phyloP scores from a whole-genome alignment of 2,888 invertebrate genomes.

The Eupithecia subfuscata region DNA sequence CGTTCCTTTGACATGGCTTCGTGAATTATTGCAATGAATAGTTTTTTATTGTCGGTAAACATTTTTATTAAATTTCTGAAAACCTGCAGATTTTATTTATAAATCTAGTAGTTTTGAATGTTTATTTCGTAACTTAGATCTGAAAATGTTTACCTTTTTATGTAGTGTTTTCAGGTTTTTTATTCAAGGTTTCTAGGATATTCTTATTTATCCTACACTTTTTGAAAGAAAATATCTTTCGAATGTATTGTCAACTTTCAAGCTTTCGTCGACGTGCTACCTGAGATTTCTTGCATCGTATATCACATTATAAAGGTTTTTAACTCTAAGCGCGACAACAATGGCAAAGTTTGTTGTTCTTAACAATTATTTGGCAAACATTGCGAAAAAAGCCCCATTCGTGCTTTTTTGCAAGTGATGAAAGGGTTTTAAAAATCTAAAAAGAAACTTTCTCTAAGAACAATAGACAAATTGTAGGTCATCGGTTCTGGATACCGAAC shows the following conservation, averaged over 20 bases:
- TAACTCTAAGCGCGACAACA: slow-evolving; percentile 23
- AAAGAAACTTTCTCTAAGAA: slow-evolving; percentile 71
- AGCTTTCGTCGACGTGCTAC: slow-evolving; percentile 45
- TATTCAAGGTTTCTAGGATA: background rate
- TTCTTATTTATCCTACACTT: background rate
- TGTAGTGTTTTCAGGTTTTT: slow-evolving; percentile 25
- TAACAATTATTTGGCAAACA: slow-evolving; percentile 41
- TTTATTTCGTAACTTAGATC: slow-evolving; percentile 22
- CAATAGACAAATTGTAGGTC: slow-evolving; percentile 64
- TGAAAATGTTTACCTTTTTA: slow-evolving; percentile 42
- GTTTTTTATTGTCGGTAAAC: slow-evolving; percentile 45
- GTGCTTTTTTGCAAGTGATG: slow-evolving; percentile 51
- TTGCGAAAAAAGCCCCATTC: slow-evolving; percentile 29
- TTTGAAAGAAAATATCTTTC: background rate
- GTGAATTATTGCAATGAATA: slow-evolving; percentile 61
- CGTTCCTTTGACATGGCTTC: slow-evolving; percentile 76
- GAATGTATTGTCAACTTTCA: background rate
- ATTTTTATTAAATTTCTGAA: slow-evolving; percentile 34
- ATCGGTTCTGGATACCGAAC: slow-evolving; percentile 51
- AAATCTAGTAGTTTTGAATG: slow-evolving; percentile 18
- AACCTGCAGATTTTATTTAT: slow-evolving; percentile 27
- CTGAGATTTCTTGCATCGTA: slow-evolving; percentile 52
- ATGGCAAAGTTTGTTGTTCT: slow-evolving; percentile 36
- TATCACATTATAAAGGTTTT: slow-evolving; percentile 40
- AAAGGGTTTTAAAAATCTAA: slow-evolving; percentile 70